A percentile compares a stretch with the other conserved stretches of the same genome.
These are phyloP conservation scores for Petromus typicus DNA, from an alignment of 2,113 vertebrate species.

Conservation along the genomic window DNA sequence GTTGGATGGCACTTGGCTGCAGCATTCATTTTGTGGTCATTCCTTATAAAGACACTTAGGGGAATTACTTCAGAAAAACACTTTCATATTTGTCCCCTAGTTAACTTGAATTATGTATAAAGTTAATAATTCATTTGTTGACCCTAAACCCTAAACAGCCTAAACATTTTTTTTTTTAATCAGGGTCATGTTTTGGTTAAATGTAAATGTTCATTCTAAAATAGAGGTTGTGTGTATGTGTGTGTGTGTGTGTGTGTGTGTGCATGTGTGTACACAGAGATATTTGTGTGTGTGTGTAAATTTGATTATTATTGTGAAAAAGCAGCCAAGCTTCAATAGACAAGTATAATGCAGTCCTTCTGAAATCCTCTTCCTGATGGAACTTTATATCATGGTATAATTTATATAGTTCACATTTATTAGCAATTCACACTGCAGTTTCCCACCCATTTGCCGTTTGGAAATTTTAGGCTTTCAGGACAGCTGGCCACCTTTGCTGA, in stretches of 20 bases:
- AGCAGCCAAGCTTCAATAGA: constrained; percentile 9
- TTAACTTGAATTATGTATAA: constrained; percentile 56
- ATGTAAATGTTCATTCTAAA: constrained; percentile 51
- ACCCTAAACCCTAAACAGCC: background rate
- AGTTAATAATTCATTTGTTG: constrained; percentile 41
- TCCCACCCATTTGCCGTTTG: constrained; percentile 39
- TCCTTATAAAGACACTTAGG: constrained; percentile 13
- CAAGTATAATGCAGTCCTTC: constrained; percentile 25
- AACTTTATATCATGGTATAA: constrained; percentile 38
- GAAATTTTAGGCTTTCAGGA: constrained; percentile 73
- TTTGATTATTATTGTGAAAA: constrained; percentile 45
- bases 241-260: background rate
- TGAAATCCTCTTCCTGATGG: constrained; percentile 53
- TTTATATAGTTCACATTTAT: constrained; percentile 57
- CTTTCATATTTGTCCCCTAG: constrained; percentile 47
- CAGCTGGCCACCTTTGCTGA: constrained; percentile 74
- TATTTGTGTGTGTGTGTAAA: background rate
- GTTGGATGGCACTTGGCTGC: background rate
- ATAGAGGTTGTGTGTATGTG: background rate
- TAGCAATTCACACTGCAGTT: constrained; percentile 28
- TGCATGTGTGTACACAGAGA: background rate
- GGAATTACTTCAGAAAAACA: constrained; percentile 46
- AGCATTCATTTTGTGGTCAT: background rate
- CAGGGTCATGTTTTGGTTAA: constrained; percentile 49
- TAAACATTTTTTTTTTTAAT: constrained; percentile 50